These are phyloP conservation scores for Philopotamus ludificatus DNA, from an alignment of 1,140 invertebrate species.

Conservation along the genomic window DNA sequence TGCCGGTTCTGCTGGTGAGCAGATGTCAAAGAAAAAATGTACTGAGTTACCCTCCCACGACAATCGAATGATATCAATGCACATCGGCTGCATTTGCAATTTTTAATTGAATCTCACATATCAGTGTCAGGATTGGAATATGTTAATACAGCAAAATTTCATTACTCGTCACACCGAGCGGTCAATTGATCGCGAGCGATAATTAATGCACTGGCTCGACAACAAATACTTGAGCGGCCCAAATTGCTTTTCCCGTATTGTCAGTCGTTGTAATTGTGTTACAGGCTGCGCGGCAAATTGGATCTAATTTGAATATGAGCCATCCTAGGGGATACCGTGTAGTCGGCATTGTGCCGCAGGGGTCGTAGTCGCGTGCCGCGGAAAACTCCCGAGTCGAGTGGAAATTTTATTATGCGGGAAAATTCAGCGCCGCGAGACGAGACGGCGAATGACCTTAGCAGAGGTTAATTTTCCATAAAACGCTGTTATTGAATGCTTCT, in stretches of 20 bases:
- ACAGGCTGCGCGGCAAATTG: slow-evolving; percentile 6
- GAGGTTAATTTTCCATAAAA: slow-evolving; percentile 7
- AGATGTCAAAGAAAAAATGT: no score
- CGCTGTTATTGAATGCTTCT: background rate
- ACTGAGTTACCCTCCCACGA: no score
- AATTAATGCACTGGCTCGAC: no score
- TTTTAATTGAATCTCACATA: no score
- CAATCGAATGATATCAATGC: no score
- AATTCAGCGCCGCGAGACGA: background rate
- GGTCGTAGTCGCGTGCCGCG: background rate
- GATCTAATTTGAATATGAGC: slow-evolving; percentile 9
- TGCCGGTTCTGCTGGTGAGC: no score
- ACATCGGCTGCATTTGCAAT: no score
- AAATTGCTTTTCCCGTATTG: background rate
- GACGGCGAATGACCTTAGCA: background rate
- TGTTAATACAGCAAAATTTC: no score
- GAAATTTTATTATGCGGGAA: slow-evolving; percentile 9
- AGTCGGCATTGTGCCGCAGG: background rate
- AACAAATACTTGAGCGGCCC: background rate
- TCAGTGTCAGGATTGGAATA: no score
- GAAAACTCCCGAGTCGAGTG: background rate
- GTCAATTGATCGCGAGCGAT: no score
- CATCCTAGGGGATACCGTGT: background rate
- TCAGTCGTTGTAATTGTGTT: slow-evolving; percentile 4
- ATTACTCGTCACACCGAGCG: no score